Conservation (phyloP, 2,888 invertebrate genomes). For the Drosophila pegasa region DNA sequence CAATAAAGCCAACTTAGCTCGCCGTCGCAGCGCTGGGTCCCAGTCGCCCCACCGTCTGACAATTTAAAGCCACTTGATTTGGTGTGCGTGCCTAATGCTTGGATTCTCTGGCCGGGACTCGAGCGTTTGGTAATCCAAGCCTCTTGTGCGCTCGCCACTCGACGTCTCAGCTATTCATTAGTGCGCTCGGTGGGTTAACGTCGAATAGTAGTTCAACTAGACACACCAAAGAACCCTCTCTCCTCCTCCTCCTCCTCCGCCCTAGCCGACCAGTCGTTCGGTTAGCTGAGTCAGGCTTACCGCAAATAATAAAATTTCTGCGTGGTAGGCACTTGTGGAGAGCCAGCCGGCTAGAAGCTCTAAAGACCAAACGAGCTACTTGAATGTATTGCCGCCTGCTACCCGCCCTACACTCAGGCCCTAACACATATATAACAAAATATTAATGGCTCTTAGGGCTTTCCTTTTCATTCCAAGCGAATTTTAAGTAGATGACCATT, state of each 20-base stretch:
- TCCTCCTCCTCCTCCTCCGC: too few relatives aligned
- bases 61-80: constrained; percentile 76
- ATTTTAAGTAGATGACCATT: constrained; percentile 5
- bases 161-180: constrained; percentile 60
- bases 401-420: constrained; percentile 1
- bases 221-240: too few relatives aligned
- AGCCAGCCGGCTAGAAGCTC: constrained; percentile 8
- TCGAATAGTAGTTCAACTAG: constrained; percentile 25
- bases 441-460: constrained; percentile 11
- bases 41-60: constrained; percentile 42
- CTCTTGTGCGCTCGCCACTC: constrained; percentile 55
- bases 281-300: constrained; percentile 47
- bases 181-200: constrained; percentile 29
- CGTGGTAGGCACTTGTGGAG: constrained; percentile 37
- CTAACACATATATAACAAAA: constrained; percentile 6
- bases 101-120: constrained; percentile 54
- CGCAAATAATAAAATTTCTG: constrained; percentile 56
- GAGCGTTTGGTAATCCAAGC: constrained; percentile 56
- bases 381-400: constrained; percentile 16
- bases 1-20: constrained; percentile 42
- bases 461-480: not conserved
- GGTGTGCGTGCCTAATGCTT: constrained; percentile 74
- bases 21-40: constrained; percentile 3
- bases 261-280: constrained; percentile 11
- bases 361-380: constrained; percentile 42